Evolutionary conservation across 2,113 vertebrate genomes (phyloP).

Genomic region (Prinia subflava): DNA sequence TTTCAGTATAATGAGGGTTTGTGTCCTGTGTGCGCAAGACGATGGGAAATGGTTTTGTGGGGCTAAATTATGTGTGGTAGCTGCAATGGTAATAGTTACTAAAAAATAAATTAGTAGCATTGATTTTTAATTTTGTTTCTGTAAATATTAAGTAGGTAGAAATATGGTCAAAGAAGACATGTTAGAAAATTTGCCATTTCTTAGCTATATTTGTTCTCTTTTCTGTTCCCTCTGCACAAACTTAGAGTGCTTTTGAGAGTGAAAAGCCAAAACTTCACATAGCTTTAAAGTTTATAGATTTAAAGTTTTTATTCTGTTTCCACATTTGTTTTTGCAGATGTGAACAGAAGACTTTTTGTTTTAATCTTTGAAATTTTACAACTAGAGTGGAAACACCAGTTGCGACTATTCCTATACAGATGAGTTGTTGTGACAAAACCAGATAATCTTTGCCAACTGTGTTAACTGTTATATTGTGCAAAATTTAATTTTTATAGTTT

Average conservation of each 20-base stretch:
- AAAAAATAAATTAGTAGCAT: neutral
- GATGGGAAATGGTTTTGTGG: neutral
- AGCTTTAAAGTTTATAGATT: neutral
- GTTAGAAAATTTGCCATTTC: neutral
- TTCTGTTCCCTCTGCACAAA: neutral
- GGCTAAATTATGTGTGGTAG: neutral
- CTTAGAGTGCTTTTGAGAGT: neutral
- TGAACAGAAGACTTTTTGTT: neutral
- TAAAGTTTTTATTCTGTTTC: neutral
- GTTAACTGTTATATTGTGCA: neutral
- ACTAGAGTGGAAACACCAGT: neutral
- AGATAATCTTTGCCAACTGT: neutral
- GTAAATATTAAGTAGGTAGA: neutral
- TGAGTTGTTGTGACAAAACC: neutral
- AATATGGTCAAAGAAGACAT: neutral
- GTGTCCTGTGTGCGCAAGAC: rapidly evolving
- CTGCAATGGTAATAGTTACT: neutral
- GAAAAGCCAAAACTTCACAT: neutral
- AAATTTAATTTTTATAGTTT: neutral
- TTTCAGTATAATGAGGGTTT: neutral
- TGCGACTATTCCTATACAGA: neutral
- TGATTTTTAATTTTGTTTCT: neutral
- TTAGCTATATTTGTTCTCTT: neutral
- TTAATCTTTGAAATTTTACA: neutral
- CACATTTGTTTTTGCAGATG: neutral